These are phyloP conservation scores for Alosa sapidissima DNA, from an alignment of 2,797 vertebrate genomes.

Conservation along the genomic window DNA sequence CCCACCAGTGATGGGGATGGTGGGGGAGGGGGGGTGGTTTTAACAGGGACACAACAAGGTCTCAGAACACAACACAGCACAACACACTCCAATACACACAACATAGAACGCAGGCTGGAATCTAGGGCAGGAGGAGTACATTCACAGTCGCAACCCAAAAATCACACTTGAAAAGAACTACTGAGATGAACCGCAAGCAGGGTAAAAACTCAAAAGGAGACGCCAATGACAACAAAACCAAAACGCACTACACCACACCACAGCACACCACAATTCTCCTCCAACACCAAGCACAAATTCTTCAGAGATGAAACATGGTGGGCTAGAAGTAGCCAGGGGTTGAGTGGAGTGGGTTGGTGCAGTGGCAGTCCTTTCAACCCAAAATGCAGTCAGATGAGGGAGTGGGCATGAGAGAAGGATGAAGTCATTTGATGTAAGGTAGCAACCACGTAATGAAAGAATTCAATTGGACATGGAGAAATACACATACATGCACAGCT, in stretches of 20 bases:
- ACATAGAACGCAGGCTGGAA: neutral
- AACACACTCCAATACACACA: neutral
- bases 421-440: neutral
- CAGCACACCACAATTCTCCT: neutral
- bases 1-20: constrained; percentile 28
- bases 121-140: neutral
- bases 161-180: neutral
- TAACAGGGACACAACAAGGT: neutral
- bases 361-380: neutral
- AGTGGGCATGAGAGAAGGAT: neutral
- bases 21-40: constrained; percentile 23
- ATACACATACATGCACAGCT: neutral
- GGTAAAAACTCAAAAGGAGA: neutral
- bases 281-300: neutral
- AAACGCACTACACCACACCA: too few species aligned
- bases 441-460: neutral
- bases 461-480: neutral
- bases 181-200: neutral
- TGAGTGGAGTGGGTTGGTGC: neutral
- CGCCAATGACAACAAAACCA: neutral
- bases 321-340: neutral
- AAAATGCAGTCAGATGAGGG: neutral
- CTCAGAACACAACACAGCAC: constrained; percentile 7
- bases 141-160: neutral
- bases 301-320: neutral